These are phyloP conservation scores for Notodonta dromedarius DNA, from an alignment of 2,888 invertebrate species.

Conservation along the genomic window DNA sequence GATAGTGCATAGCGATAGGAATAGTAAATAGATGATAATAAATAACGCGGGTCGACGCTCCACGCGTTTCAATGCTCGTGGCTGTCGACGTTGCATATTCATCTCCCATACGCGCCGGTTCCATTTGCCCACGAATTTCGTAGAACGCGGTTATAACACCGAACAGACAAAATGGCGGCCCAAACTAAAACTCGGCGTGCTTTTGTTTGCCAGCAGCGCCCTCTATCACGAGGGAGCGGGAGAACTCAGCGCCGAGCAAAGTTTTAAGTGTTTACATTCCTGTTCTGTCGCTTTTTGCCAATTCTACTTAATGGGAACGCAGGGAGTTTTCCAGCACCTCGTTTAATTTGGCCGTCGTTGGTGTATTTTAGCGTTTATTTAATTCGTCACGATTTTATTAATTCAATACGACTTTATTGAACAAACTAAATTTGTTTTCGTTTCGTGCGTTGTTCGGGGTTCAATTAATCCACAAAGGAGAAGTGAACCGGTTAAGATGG, in stretches of 20 bases:
- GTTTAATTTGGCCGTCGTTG: constrained; percentile 68
- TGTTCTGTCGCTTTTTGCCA: constrained; percentile 81
- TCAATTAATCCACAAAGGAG: constrained; percentile 17
- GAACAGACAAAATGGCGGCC: constrained; percentile 68
- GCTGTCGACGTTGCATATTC: constrained; percentile 68
- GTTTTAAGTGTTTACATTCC: constrained; percentile 83
- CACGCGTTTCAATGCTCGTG: constrained; percentile 50
- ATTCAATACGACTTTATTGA: constrained; percentile 38
- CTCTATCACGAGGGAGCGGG: constrained; percentile 66
- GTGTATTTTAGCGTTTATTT: constrained; percentile 69
- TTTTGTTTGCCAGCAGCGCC: constrained; percentile 76
- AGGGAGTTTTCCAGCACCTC: constrained; percentile 68
- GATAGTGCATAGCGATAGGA: constrained; percentile 37
- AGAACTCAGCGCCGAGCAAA: constrained; percentile 67
- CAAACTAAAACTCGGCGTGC: constrained; percentile 69
- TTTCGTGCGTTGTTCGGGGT: constrained; percentile 22
- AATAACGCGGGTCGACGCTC: constrained; percentile 49
- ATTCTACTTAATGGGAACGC: constrained; percentile 76
- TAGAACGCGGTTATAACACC: constrained; percentile 67
- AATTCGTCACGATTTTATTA: constrained; percentile 56
- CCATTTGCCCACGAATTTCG: constrained; percentile 57
- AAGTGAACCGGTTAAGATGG: constrained; percentile 4
- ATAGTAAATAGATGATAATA: constrained; percentile 45
- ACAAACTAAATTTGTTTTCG: constrained; percentile 38
- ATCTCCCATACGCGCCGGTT: constrained; percentile 63